Conservation (phyloP, 2,797 vertebrate genomes). For the Poecilia velifera region DNA sequence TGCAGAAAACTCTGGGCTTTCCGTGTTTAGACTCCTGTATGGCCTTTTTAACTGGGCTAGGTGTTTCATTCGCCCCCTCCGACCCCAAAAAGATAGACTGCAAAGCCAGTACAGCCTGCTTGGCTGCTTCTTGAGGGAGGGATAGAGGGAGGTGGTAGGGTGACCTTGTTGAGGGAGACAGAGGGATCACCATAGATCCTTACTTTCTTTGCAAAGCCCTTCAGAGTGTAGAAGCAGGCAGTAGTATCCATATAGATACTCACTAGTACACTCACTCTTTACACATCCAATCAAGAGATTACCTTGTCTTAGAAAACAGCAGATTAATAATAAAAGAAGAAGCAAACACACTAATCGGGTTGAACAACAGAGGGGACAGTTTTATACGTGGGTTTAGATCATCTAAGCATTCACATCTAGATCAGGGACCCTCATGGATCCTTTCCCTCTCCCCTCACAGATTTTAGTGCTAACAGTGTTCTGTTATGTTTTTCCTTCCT, state of each 20-base stretch:
- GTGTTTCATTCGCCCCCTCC: conserved; percentile 83
- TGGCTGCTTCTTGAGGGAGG: conserved; percentile 83
- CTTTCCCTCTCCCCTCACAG: conserved; percentile 70
- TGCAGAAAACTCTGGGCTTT: conserved; percentile 90
- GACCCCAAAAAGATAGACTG: conserved; percentile 92
- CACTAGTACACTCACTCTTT: conserved; percentile 5
- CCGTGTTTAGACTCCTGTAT: conserved; percentile 90
- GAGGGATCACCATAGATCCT: conserved; percentile 39
- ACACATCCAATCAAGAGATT: conserved; percentile 19
- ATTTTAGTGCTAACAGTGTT: conserved; percentile 86
- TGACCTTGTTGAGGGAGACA: conserved; percentile 29
- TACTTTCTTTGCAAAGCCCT: conserved; percentile 56
- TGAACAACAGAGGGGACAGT: conserved; percentile 24
- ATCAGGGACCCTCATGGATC: conserved; percentile 62
- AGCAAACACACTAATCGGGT: conserved; percentile 15
- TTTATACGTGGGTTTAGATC: conserved; percentile 27
- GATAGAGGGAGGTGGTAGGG: conserved; percentile 17
- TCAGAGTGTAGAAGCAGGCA: conserved; percentile 42
- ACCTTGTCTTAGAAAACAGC: conserved; percentile 15
- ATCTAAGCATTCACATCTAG: conserved; percentile 35
- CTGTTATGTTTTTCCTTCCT: conserved; percentile 84
- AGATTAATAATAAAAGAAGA: conserved; percentile 15
- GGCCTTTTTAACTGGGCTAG: conserved; percentile 88
- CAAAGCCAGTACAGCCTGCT: conserved; percentile 87
- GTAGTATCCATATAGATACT: conserved; percentile 26